Conservation (phyloP, 2,113 vertebrate genomes). For the Cochlearius cochlearius region DNA sequence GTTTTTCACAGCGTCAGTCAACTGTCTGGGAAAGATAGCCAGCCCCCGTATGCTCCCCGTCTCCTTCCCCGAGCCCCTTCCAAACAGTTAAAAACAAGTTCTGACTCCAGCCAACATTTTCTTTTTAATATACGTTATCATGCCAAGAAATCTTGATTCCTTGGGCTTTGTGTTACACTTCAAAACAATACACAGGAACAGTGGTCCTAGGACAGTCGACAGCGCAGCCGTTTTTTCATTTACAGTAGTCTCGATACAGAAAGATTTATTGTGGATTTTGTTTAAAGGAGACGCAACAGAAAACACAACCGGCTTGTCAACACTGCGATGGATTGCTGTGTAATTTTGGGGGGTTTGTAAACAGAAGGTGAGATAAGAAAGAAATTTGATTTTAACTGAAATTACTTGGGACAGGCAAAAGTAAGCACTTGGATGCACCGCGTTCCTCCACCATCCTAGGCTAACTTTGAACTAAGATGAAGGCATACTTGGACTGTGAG, state of each 20-base stretch:
- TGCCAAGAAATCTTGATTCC: not conserved
- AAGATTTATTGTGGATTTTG: not conserved
- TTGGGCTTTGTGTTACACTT: not conserved
- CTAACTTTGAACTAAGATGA: not conserved
- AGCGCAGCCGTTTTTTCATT: not conserved
- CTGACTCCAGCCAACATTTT: not conserved
- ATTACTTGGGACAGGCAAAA: not conserved
- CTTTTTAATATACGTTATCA: not conserved
- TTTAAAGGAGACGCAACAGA: not conserved
- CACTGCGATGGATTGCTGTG: not conserved
- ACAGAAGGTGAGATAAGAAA: not conserved
- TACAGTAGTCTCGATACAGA: not conserved
- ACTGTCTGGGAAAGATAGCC: conserved; percentile 39
- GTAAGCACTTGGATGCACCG: not conserved
- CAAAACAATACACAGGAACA: not conserved
- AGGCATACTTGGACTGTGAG: not conserved
- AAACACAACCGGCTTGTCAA: not conserved
- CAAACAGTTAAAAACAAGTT: conserved; percentile 36
- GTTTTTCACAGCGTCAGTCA: conserved; percentile 52
- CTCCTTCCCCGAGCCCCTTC: not conserved
- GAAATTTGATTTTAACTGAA: conserved; percentile 1
- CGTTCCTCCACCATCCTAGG: not conserved
- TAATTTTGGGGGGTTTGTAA: not conserved
- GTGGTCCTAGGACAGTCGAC: not conserved
- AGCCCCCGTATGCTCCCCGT: conserved; percentile 19